A percentile compares a stretch with the other conserved stretches of the same genome.
These are phyloP conservation scores for Seira sanloemensis DNA, from an alignment of 2,888 invertebrate species.

Conservation along the genomic window DNA sequence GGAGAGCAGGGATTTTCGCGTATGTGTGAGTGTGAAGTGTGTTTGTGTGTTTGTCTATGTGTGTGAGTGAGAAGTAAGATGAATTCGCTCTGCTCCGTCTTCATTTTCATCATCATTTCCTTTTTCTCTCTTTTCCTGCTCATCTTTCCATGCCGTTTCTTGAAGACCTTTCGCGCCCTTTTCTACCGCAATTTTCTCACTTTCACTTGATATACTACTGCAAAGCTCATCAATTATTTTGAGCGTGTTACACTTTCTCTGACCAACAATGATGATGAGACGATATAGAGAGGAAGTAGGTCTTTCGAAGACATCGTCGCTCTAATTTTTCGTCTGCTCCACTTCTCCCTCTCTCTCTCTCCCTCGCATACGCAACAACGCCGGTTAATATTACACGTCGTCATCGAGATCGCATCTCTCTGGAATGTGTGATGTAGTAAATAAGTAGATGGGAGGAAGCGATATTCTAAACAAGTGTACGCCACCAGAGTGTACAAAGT, in stretches of 20 bases:
- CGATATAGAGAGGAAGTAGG: slow-evolving; percentile 3
- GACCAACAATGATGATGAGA: not conserved
- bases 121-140: too few relatives aligned
- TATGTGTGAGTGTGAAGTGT: too few relatives aligned
- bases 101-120: too few relatives aligned
- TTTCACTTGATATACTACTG: slow-evolving; percentile 24
- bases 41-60: too few relatives aligned
- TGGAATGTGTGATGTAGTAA: not conserved
- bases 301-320: too few relatives aligned
- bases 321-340: too few relatives aligned
- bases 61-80: too few relatives aligned
- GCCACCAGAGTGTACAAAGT: not conserved
- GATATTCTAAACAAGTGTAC: not conserved
- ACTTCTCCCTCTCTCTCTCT: not conserved
- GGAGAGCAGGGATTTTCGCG: not conserved
- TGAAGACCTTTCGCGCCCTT: not conserved
- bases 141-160: too few relatives aligned
- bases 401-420: not conserved
- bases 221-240: slow-evolving; percentile 59
- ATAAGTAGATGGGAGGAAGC: not conserved
- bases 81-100: too few relatives aligned
- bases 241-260: slow-evolving; percentile 48
- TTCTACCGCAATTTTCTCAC: not conserved
- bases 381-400: not conserved
- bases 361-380: too few relatives aligned